Evolutionary conservation across 2,113 vertebrate genomes (phyloP).

Genomic region (Hippocampus abdominalis): DNA sequence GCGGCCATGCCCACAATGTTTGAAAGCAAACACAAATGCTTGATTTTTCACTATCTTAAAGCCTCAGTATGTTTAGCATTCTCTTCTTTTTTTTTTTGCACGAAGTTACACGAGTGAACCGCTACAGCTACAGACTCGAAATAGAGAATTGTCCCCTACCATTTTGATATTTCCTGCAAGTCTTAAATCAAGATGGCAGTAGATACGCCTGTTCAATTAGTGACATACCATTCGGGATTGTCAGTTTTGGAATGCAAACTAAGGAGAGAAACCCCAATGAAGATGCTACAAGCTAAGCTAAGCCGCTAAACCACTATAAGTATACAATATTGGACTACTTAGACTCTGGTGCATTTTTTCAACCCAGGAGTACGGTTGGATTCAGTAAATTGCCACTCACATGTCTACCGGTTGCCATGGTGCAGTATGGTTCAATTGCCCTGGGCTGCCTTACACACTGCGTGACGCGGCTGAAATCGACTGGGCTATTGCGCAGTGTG

Average conservation of each 20-base stretch:
- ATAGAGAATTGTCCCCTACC: constrained; percentile 1
- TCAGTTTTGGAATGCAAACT: neutral
- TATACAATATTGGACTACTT: no score
- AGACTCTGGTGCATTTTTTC: neutral
- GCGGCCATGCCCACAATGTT: no score
- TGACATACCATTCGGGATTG: constrained; percentile 35
- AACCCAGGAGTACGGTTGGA: neutral
- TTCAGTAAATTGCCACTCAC: neutral
- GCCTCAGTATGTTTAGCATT: no score
- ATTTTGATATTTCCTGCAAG: constrained; percentile 33
- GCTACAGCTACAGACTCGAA: neutral
- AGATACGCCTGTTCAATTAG: constrained; percentile 33
- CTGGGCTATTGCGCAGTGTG: no score
- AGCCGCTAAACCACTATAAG: neutral
- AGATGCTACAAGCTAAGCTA: neutral
- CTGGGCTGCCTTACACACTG: no score
- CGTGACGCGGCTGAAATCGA: no score
- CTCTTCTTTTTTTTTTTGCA: no score
- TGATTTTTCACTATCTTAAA: no score
- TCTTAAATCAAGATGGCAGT: constrained; percentile 53
- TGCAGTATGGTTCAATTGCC: no score
- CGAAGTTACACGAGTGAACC: neutral
- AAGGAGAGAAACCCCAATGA: neutral
- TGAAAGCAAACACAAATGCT: no score
- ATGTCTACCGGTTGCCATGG: no score